These are phyloP conservation scores for Myripristis jacobus DNA, from an alignment of 2,797 vertebrate genomes.

Conservation along the genomic window DNA sequence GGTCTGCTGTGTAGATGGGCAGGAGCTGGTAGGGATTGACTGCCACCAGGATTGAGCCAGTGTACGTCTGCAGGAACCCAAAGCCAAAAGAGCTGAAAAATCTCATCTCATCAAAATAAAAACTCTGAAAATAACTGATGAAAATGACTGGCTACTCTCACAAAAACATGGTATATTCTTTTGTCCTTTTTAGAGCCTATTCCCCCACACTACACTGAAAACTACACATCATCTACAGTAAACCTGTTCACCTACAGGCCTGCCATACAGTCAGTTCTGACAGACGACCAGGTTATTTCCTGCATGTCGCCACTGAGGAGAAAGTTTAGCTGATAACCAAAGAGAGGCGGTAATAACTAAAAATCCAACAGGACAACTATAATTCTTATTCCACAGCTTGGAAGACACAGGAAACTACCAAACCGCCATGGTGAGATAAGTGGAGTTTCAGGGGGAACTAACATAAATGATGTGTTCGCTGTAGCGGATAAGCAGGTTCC, in stretches of 20 bases:
- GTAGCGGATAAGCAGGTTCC: slow-evolving; percentile 95
- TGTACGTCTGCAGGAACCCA: slow-evolving; percentile 99
- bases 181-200: not conserved
- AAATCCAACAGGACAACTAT: not conserved
- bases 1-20: slow-evolving; percentile 91
- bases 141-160: too few relatives aligned
- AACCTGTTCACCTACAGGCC: not conserved
- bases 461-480: slow-evolving; percentile 94
- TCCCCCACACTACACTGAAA: not conserved
- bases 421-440: not conserved
- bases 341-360: not conserved
- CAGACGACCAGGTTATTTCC: not conserved
- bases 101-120: too few relatives aligned
- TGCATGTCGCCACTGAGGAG: not conserved
- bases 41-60: slow-evolving; percentile 95
- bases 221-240: slow-evolving; percentile 1
- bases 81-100: too few relatives aligned
- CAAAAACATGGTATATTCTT: too few relatives aligned
- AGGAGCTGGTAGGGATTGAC: slow-evolving; percentile 97
- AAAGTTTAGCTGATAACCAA: too few relatives aligned
- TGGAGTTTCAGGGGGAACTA: slow-evolving; percentile 67
- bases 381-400: not conserved
- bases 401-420: not conserved
- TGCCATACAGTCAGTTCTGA: not conserved
- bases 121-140: too few relatives aligned